A percentile compares a stretch with the other conserved stretches of the same genome.
These are phyloP conservation scores for Hypselothyrea guttata DNA, from an alignment of 2,888 invertebrate genomes.

Conservation along the genomic window DNA sequence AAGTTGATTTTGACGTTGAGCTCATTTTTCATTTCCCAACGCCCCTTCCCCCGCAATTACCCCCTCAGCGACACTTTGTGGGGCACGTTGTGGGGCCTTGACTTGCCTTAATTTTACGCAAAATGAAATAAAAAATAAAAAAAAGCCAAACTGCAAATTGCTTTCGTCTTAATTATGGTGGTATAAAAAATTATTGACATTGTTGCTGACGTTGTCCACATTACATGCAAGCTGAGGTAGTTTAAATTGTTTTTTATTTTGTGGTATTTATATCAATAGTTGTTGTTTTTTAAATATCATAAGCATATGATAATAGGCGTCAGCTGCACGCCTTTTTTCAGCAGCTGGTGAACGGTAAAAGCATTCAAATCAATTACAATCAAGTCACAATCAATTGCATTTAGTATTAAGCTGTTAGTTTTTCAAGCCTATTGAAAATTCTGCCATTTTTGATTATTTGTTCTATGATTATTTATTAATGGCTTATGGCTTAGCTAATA, in stretches of 20 bases:
- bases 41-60: not conserved
- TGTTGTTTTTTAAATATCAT: constrained; percentile 10
- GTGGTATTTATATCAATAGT: too few relatives aligned
- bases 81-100: constrained; percentile 35
- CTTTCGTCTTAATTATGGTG: constrained; percentile 69
- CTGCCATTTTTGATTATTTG: too few relatives aligned
- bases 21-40: constrained; percentile 33
- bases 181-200: constrained; percentile 70
- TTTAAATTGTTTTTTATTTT: too few relatives aligned
- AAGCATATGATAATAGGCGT: constrained; percentile 29
- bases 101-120: constrained; percentile 60
- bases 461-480: too few relatives aligned
- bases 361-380: too few relatives aligned
- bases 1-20: constrained; percentile 61
- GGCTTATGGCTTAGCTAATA: too few relatives aligned
- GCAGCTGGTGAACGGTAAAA: too few relatives aligned
- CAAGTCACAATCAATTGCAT: too few relatives aligned
- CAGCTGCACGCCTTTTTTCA: not conserved
- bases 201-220: constrained; percentile 49
- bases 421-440: too few relatives aligned
- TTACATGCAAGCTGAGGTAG: constrained; percentile 2
- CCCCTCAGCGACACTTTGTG: not conserved
- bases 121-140: too few relatives aligned
- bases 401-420: too few relatives aligned
- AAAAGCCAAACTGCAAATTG: constrained; percentile 62